Conservation (phyloP, 2,888 invertebrate species). For the Acleris emargana region DNA sequence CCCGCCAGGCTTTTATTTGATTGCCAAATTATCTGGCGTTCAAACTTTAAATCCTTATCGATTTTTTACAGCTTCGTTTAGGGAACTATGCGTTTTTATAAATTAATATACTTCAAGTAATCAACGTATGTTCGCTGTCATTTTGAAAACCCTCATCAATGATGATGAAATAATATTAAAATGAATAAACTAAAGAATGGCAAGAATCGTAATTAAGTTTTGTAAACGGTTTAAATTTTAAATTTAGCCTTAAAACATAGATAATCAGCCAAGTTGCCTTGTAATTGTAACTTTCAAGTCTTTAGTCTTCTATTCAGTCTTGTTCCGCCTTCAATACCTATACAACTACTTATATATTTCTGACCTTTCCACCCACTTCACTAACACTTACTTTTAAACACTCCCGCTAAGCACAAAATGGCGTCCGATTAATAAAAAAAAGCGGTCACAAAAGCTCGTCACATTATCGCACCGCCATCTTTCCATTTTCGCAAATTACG, state of each 20-base stretch:
- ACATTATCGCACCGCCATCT: constrained; percentile 63
- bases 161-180: too few relatives aligned
- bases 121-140: too few relatives aligned
- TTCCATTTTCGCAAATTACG: constrained; percentile 69
- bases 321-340: not conserved
- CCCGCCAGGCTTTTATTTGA: constrained; percentile 38
- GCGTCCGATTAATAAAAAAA: constrained; percentile 52
- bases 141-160: too few relatives aligned
- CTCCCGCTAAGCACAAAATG: constrained; percentile 29
- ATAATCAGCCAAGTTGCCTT: too few relatives aligned
- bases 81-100: too few relatives aligned
- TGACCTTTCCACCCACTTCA: constrained; percentile 24
- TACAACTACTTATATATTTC: constrained; percentile 1
- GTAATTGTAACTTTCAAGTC: too few relatives aligned
- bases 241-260: too few relatives aligned
- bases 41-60: constrained; percentile 22
- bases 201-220: too few relatives aligned
- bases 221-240: too few relatives aligned
- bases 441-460: constrained; percentile 52
- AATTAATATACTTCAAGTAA: too few relatives aligned
- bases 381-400: constrained; percentile 31
- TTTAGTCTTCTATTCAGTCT: not conserved
- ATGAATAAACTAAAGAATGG: too few relatives aligned
- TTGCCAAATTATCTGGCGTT: constrained; percentile 38
- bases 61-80: not conserved